Base-by-base conservation (phyloP, 2,888 invertebrate genomes). In the Gymnocheta viridis region DNA sequence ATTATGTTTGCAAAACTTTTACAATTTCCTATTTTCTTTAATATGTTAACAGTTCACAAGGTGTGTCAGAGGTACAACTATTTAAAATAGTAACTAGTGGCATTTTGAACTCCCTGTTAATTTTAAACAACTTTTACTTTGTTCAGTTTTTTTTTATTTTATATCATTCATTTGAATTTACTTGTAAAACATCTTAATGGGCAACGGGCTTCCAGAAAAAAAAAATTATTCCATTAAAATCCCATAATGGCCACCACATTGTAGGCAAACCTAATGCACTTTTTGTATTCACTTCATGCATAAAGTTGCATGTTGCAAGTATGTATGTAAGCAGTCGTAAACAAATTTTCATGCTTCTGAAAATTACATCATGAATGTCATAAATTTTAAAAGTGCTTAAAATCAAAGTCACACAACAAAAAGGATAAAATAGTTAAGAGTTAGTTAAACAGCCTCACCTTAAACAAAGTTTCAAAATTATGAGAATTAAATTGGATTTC, bases 41-140 rank as follows among this genome's bases (percentile, higher is more conserved):
- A 9, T 35, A 19, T 12, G 35, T 32, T 35, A 22, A 14, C 35
- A 22, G 32, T 22, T 19, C 12, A n/a, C n/a, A n/a, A 14, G 58
- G 58, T 58, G 58, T 58, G 58, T 58, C 22, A 22, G 1, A 19
- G 22, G 14, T 58, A 35, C 19, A 35, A 58, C 0, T 58, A 17
- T 14, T 32, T 10, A 10, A 56, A 35, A 35, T 12, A 58, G 14
- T 58, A 19, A 58, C 4, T 58, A 12, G 12, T 35, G 9, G 32
- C 22, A 22, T 22, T 32, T 35, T 22, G 22, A 58, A 58, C 35
- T 56, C 17, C 19, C 12, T 10, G 58, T 14, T 22, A 22, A 58
- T 58, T 58, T 35, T 6, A 19, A 35, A 14, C 19, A 58, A 35
- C 58, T 35, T 58, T 58, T 58, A 35, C 35, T 58, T 58, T 22